Conservation (phyloP, 2,797 vertebrate species). For the Micromesistius poutassou region DNA sequence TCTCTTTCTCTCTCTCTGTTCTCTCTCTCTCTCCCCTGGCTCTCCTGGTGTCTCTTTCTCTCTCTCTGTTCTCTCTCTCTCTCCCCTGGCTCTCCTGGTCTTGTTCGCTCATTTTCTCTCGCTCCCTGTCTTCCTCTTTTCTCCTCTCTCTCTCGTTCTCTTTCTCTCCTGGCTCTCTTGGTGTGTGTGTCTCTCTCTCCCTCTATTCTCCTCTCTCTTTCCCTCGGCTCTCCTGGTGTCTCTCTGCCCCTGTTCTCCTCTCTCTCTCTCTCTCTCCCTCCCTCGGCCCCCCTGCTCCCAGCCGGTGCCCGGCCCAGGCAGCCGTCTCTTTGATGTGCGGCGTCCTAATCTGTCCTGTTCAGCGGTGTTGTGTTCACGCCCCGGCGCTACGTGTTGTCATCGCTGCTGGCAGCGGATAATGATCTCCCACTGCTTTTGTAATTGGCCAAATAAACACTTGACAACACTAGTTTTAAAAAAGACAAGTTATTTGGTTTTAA, state of each 20-base stretch:
- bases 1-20: not conserved
- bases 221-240: conserved; percentile 14
- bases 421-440: conserved; percentile 99
- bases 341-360: conserved; percentile 40
- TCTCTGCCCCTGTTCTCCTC: conserved; percentile 9
- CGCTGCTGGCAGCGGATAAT: conserved; percentile 89
- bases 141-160: no score
- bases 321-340: conserved; percentile 63
- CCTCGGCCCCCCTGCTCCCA: no score
- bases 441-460: conserved; percentile 97
- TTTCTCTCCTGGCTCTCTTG: no score
- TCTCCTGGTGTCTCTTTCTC: not conserved
- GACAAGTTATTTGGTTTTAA: conserved; percentile 82
- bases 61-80: not conserved
- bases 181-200: no score
- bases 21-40: conserved; percentile 9
- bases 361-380: conserved; percentile 69
- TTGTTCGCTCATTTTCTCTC: no score
- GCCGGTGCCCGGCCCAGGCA: conserved; percentile 31
- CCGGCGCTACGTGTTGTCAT: conserved; percentile 68
- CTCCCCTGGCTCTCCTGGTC: conserved; percentile 1
- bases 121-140: no score
- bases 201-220: no score
- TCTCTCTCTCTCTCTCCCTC: not conserved
- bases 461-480: conserved; percentile 85